Evolutionary conservation across 2,797 vertebrate genomes (phyloP), one percentile per base, ranked within the genome.

Genomic region (Bryconaethiops microstoma): DNA sequence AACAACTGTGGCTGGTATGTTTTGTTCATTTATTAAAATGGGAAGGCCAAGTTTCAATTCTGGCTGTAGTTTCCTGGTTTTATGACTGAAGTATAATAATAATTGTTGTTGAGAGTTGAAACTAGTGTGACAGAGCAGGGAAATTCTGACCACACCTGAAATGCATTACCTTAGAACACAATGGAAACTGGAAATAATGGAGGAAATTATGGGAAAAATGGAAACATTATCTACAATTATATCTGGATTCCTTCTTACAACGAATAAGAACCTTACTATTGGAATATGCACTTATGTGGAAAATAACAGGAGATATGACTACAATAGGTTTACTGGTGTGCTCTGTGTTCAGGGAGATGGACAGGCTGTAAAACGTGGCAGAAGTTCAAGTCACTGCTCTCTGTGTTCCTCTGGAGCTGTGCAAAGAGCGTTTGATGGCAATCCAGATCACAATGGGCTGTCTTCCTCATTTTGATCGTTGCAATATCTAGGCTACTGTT

Each of bases 361-460:
- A 29, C 13, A 39, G 7, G 19, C 54, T 14, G 76, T 29, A 70
- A 19, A 25, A 35, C 1, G 70, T 48, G 57, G 45, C 77, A 72
- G 59, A 59, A 52, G 17, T 73, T 59, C 71, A 73, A 73, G 71
- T 17, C 29, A 16, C 17, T 23, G 5, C 48, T 54, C 21, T 35
- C 29, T 79, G 19, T 29, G 2, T 62, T 71, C 55, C 54, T 42
- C 52, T 9, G 25, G 39, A 2, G 39, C 29, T 74, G 35, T 74
- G 16, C 10, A 6, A 68, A 19, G 4, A 55, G 48, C 23, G 29
- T 74, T 60, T 78, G 63, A 82, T 62, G 68, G n/a, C 42, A 71
- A 64, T 71, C 77, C 77, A 83, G 73, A 74, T 71, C 68, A 72
- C 48, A 54, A 29, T 25, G 14, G 65, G 77, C 14, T 62, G 63